Conservation (phyloP, 1,140 invertebrate genomes). For the Drosophila eugracilis region DNA sequence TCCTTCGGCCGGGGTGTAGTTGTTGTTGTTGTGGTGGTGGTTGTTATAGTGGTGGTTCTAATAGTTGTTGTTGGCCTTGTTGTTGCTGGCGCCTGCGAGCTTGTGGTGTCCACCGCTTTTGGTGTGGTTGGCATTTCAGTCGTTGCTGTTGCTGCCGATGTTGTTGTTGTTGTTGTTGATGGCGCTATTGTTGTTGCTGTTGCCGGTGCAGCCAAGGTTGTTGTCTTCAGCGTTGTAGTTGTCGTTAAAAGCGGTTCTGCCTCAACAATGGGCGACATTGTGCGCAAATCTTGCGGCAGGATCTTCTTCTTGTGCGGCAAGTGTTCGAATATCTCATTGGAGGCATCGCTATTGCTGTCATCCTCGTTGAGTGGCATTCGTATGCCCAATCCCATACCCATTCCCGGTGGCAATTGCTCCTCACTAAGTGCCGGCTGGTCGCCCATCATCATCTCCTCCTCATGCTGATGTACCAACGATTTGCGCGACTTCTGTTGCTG, state of each 20-base stretch:
- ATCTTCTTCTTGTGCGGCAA: conserved; percentile 79
- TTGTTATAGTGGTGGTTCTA: conserved; percentile 2
- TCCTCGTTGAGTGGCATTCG: conserved; percentile 15
- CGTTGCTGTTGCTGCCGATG: background rate
- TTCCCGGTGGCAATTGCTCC: conserved; percentile 41
- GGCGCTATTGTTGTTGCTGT: conserved; percentile 12
- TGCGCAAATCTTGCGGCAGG: conserved; percentile 67
- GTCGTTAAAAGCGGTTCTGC: background rate
- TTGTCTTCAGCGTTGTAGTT: conserved; percentile 7
- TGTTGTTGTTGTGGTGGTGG: conserved; percentile 15
- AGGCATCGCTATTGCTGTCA: conserved; percentile 62
- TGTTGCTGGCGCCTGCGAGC: conserved; percentile 13
- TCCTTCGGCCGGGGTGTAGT: conserved; percentile 1
- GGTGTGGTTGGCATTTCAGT: conserved; percentile 1
- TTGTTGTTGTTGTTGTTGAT: background rate
- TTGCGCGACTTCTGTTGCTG: conserved; percentile 24
- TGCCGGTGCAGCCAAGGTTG: conserved; percentile 15
- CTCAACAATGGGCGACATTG: conserved; percentile 62
- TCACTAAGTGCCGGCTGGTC: conserved; percentile 72
- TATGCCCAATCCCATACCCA: conserved; percentile 11
- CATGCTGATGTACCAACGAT: conserved; percentile 8
- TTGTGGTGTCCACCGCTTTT: conserved; percentile 8
- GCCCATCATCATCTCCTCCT: conserved; percentile 82
- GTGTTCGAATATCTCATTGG: conserved; percentile 75
- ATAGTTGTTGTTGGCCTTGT: conserved; percentile 3